A percentile compares a stretch with the other conserved stretches of the same genome.
These are phyloP conservation scores for Scaptomyza montana DNA, from an alignment of 1,140 invertebrate species.

Conservation along the genomic window DNA sequence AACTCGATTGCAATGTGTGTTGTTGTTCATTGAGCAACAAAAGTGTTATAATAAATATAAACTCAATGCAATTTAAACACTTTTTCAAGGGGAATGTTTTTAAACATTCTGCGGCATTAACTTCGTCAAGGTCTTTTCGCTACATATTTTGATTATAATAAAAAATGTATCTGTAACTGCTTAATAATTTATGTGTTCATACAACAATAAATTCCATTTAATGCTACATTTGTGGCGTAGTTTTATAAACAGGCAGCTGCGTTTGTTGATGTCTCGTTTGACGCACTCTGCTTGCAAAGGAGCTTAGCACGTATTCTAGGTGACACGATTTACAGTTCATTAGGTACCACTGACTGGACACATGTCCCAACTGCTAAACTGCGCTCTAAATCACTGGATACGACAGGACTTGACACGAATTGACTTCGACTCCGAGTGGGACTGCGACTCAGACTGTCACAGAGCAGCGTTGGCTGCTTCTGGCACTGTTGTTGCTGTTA, in stretches of 20 bases:
- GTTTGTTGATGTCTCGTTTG: constrained; percentile 20
- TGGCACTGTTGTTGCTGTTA: not conserved
- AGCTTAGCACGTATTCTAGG: constrained; percentile 62
- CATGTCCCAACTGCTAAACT: constrained; percentile 77
- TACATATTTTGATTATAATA: no score
- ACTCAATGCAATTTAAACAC: not conserved
- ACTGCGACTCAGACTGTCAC: constrained; percentile 8
- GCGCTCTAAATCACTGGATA: constrained; percentile 74
- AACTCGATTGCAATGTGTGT: constrained; percentile 26
- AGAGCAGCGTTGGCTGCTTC: constrained; percentile 6
- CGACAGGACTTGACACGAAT: constrained; percentile 51
- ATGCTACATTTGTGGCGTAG: not conserved
- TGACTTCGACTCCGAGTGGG: constrained; percentile 23
- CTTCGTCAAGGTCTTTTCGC: not conserved
- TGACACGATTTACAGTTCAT: constrained; percentile 79
- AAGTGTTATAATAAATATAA: constrained; percentile 34
- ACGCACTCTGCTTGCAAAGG: constrained; percentile 28
- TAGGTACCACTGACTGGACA: constrained; percentile 73
- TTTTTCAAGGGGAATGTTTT: not conserved
- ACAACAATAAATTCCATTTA: not conserved
- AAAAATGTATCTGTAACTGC: not conserved
- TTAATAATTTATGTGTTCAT: not conserved
- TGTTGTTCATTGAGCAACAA: constrained; percentile 25
- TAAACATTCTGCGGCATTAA: not conserved
- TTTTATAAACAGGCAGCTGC: not conserved